phyloP scores from a whole-genome alignment of 64 coral and sea anemone species.

The Montipora capricornis region DNA sequence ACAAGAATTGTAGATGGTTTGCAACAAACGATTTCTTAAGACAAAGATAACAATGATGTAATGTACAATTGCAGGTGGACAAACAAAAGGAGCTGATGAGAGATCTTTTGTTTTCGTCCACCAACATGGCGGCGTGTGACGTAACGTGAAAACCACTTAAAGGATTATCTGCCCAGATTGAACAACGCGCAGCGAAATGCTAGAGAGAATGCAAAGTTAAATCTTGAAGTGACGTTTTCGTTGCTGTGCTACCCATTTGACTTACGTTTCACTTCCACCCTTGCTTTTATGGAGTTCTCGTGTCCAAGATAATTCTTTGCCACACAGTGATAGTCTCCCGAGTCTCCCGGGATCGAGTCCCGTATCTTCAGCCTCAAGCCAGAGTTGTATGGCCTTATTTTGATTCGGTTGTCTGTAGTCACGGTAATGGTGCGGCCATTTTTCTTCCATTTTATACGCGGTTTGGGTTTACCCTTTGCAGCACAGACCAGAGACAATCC shows the following conservation, averaged over 20 bases:
- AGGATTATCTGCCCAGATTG: too few relatives aligned
- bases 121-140: too few relatives aligned
- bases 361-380: conserved; percentile 75
- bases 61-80: too few relatives aligned
- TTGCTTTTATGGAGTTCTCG: conserved; percentile 20
- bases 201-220: not conserved
- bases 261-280: conserved; percentile 67
- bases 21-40: too few relatives aligned
- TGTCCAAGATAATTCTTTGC: conserved; percentile 66
- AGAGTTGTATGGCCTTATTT: not conserved
- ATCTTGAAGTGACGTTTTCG: too few relatives aligned
- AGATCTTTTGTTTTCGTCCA: too few relatives aligned
- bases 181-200: too few relatives aligned
- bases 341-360: conserved; percentile 22
- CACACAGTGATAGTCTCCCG: conserved; percentile 80
- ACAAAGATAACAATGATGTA: too few relatives aligned
- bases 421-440: conserved; percentile 67
- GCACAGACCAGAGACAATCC: conserved; percentile 62
- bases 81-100: too few relatives aligned
- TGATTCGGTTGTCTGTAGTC: conserved; percentile 20
- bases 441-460: conserved; percentile 87
- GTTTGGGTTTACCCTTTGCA: conserved; percentile 72
- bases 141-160: too few relatives aligned
- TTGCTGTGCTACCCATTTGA: not conserved
- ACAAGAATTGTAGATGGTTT: too few relatives aligned